Evolutionary conservation across 2,888 invertebrate species (phyloP), one percentile per base, ranked within the genome.

Genomic region (Globia sparganii): DNA sequence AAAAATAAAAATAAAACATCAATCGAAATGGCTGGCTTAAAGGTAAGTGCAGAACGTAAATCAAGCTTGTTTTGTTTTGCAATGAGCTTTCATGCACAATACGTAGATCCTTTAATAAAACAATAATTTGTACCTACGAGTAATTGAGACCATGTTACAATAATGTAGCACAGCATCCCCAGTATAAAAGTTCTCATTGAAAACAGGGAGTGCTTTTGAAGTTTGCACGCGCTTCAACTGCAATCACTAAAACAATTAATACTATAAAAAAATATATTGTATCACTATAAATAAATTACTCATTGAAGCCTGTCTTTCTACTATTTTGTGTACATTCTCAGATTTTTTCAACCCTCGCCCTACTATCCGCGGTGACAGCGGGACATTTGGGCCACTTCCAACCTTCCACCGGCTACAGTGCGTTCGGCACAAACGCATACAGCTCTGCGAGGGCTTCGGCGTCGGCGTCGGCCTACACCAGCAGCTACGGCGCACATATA

Each of bases 401-500:
- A 76, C 86, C 86, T 11, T 78, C 80, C 28, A 31, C 86, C 9
- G 88, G 88, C 0, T 90, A 83, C 77, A 89, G 85, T 78, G 77
- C 89, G 0, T 89, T 91, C 21, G 89, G 91, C 13, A 34, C 83
- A 18, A 87, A 89, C 31, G 70, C 82, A 49, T 92, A 89, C 85
- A 91, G 88, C 71, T 70, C 83, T 25, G 87, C 89, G 0, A 83
- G 86, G 6, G 80, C 90, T 0, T 89, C 87, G 3, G 83, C 89
- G 0, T 91, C 88, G 1, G 83, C 90, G 1, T 91, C 87, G 2
- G 91, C 93, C 3, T 86, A 79, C 69, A 80, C 77, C 11, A 75
- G 81, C 46, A 78, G 46, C 74, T 82, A 72, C 21, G 86, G 84
- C n/a, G 90, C 95, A 56, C 95, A 96, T 73, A 97, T 97, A 75